Conservation (phyloP, 1,140 invertebrate species). For the Brachionus paranguensis region DNA sequence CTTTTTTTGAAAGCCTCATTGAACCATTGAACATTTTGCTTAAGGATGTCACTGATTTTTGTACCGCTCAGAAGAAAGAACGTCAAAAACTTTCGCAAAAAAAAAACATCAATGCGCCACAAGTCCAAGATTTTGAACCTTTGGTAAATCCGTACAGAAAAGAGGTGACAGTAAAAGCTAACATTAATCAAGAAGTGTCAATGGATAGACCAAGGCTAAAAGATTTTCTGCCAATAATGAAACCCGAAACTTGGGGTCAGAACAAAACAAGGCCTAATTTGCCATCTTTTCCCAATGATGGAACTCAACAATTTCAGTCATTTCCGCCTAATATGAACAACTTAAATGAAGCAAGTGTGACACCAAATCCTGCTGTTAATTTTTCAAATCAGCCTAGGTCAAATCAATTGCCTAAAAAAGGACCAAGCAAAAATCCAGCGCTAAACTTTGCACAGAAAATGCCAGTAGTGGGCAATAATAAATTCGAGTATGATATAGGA, state of each 20-base stretch:
- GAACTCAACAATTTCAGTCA: neutral
- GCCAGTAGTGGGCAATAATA: neutral
- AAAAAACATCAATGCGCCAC: neutral
- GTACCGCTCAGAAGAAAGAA: neutral
- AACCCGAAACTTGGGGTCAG: slow-evolving; percentile 53
- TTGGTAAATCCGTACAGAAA: neutral
- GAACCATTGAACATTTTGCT: neutral
- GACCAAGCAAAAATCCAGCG: neutral
- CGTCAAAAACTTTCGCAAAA: neutral
- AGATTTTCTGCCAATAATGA: slow-evolving; percentile 73
- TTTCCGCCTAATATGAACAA: neutral
- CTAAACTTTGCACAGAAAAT: neutral
- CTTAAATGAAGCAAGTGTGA: neutral
- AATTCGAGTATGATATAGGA: neutral
- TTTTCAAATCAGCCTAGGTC: too few relatives aligned
- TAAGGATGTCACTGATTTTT: neutral
- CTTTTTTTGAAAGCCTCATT: neutral
- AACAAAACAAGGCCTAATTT: slow-evolving; percentile 3
- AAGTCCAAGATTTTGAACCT: neutral
- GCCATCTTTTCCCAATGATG: neutral
- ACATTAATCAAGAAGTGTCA: neutral
- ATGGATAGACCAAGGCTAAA: slow-evolving; percentile 67
- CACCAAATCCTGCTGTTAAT: neutral
- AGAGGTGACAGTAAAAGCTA: neutral
- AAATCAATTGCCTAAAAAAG: neutral